These are phyloP conservation scores for Drosophila nr. perissopoda DNA, from an alignment of 2,888 invertebrate genomes.

Conservation along the genomic window DNA sequence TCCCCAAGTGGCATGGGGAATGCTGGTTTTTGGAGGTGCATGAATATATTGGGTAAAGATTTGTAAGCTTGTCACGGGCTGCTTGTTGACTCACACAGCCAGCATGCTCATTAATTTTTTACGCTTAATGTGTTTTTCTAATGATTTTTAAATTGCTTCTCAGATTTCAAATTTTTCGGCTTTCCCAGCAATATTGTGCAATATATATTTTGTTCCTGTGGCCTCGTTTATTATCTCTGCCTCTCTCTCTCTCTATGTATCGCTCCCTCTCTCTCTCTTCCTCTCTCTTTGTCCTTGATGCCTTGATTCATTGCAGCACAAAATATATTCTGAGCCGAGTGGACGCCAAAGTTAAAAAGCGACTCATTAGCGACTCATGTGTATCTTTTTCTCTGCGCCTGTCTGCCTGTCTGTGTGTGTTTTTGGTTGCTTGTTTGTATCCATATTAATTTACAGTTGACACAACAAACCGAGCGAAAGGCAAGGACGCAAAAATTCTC, in stretches of 20 bases:
- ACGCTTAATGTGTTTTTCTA: conserved; percentile 78
- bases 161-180: conserved; percentile 62
- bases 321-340: conserved; percentile 18
- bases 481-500: conserved; percentile 18
- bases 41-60: conserved; percentile 11
- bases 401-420: background rate
- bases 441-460: conserved; percentile 43
- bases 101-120: conserved; percentile 79
- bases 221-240: conserved; percentile 15
- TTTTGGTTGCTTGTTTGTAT: conserved; percentile 20
- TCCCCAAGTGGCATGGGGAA: conserved; percentile 1
- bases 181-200: conserved; percentile 11
- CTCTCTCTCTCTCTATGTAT: background rate
- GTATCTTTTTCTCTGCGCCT: conserved; percentile 1
- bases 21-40: conserved; percentile 22
- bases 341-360: conserved; percentile 31
- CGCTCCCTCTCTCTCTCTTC: background rate
- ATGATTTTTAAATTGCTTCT: conserved; percentile 80
- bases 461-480: conserved; percentile 22
- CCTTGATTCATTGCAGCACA: background rate
- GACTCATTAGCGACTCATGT: conserved; percentile 56
- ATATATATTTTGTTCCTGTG: conserved; percentile 12
- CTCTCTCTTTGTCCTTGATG: background rate
- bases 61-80: background rate
- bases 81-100: conserved; percentile 63